A percentile compares a stretch with the other conserved stretches of the same genome.
These are phyloP conservation scores for Phania funesta DNA, from an alignment of 2,888 invertebrate species.

Conservation along the genomic window DNA sequence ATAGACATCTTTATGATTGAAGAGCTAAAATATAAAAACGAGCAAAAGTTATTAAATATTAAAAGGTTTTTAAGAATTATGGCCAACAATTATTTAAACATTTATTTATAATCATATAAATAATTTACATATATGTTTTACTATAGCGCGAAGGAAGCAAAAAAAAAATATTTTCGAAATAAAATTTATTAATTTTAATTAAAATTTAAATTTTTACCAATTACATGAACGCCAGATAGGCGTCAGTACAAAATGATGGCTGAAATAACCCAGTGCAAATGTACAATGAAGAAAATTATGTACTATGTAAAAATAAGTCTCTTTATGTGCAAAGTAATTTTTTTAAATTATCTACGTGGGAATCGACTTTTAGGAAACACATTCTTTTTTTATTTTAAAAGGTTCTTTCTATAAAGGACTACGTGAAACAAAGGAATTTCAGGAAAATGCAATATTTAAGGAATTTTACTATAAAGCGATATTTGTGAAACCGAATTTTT, in stretches of 20 bases:
- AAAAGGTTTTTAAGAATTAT: neutral
- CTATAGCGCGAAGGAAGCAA: neutral
- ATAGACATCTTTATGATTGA: conserved; percentile 15
- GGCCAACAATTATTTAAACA: conserved; percentile 20
- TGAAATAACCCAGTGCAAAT: conserved; percentile 3
- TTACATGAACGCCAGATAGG: conserved; percentile 11
- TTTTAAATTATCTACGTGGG: too few relatives aligned
- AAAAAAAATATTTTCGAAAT: conserved; percentile 10
- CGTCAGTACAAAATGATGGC: conserved; percentile 6
- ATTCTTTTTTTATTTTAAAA: too few relatives aligned
- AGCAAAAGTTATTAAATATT: neutral
- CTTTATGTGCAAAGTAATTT: too few relatives aligned
- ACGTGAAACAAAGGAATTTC: too few relatives aligned
- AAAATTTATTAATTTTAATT: conserved; percentile 46
- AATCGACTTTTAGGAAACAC: too few relatives aligned
- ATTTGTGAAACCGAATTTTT: neutral
- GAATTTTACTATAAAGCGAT: too few relatives aligned
- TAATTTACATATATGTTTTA: conserved; percentile 29
- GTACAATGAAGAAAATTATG: neutral
- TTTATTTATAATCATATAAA: conserved; percentile 36
- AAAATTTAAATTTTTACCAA: conserved; percentile 35
- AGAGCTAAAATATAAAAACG: neutral
- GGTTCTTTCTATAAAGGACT: too few relatives aligned
- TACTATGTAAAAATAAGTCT: neutral
- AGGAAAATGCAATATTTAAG: too few relatives aligned